A percentile compares a stretch with the other conserved stretches of the same genome.
Evolutionary conservation across 2,888 invertebrate genomes (phyloP).

Genomic region (Merodon equestris): DNA sequence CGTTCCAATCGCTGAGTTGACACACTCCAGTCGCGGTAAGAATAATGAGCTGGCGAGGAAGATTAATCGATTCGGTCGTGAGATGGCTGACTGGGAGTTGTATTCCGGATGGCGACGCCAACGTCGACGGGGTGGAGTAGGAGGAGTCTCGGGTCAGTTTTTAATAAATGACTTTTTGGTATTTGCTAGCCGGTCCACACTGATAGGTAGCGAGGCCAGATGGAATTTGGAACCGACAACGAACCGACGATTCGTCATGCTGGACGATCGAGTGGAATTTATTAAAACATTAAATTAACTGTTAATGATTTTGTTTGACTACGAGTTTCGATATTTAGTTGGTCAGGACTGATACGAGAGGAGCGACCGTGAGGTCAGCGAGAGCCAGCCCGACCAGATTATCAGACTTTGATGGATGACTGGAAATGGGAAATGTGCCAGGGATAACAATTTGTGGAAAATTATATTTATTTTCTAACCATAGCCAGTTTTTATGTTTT

Average conservation of each 20-base stretch:
- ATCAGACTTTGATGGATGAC: slow-evolving; percentile 59
- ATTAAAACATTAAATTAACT: slow-evolving; percentile 67
- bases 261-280: slow-evolving; percentile 48
- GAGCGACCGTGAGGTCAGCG: slow-evolving; percentile 36
- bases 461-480: no score
- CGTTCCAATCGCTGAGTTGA: slow-evolving; percentile 65
- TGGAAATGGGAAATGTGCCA: slow-evolving; percentile 6
- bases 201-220: slow-evolving; percentile 46
- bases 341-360: slow-evolving; percentile 50
- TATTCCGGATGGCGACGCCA: slow-evolving; percentile 39
- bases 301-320: slow-evolving; percentile 65
- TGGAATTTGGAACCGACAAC: slow-evolving; percentile 50
- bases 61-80: slow-evolving; percentile 67
- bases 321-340: slow-evolving; percentile 48
- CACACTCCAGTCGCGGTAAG: slow-evolving; percentile 66
- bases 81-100: slow-evolving; percentile 58
- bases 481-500: no score
- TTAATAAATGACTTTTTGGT: slow-evolving; percentile 62
- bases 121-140: slow-evolving; percentile 7
- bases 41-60: slow-evolving; percentile 67
- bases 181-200: slow-evolving; percentile 17
- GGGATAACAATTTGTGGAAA: background rate
- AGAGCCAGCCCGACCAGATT: slow-evolving; percentile 28
- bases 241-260: slow-evolving; percentile 57
- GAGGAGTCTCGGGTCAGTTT: slow-evolving; percentile 61